Evolutionary conservation across 2,888 invertebrate genomes (phyloP).

Genomic region (Drosophila pseudotakahashii): DNA sequence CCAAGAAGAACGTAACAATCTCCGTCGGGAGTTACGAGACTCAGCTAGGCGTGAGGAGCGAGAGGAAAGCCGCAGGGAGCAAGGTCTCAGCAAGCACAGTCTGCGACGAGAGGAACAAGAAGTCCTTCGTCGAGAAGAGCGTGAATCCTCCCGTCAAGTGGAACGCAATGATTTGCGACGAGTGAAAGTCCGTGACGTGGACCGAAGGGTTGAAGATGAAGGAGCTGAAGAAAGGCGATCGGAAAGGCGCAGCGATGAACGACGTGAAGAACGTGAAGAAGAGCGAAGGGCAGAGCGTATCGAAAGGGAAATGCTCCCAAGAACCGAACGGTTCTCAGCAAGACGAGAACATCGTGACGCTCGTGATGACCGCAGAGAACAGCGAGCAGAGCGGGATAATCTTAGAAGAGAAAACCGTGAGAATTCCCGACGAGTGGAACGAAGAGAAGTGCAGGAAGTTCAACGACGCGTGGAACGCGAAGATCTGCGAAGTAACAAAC

Average conservation of each 20-base stretch:
- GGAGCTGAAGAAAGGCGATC: background rate
- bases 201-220: background rate
- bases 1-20: background rate
- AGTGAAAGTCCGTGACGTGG: background rate
- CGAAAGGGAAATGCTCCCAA: background rate
- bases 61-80: background rate
- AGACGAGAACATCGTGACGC: background rate
- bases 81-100: background rate
- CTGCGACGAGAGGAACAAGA: conserved; percentile 5
- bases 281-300: background rate
- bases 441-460: background rate
- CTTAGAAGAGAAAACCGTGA: conserved; percentile 7
- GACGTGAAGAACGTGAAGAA: background rate
- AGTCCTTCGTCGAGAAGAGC: background rate
- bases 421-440: background rate
- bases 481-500: conserved; percentile 1
- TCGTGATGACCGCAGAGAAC: background rate
- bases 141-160: background rate
- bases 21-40: conserved; percentile 13
- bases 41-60: background rate
- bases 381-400: conserved; percentile 6
- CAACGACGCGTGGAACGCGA: background rate
- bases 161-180: background rate
- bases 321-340: background rate
- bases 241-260: background rate